Conservation (phyloP, 2,797 vertebrate species). For the Labroides dimidiatus region DNA sequence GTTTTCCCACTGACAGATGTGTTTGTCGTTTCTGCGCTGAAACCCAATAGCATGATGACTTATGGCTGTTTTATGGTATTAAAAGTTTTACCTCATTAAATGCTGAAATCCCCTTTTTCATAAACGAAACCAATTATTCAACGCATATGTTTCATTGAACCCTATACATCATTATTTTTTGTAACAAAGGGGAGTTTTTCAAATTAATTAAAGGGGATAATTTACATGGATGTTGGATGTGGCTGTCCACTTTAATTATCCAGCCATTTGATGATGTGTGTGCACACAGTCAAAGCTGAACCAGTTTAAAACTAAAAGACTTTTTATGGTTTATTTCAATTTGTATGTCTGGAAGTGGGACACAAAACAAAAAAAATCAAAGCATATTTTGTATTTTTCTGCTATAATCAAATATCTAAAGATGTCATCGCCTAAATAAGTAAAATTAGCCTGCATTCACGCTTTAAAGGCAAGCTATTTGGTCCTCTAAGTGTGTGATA, state of each 20-base stretch:
- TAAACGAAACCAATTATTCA: constrained; percentile 79
- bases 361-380: constrained; percentile 30
- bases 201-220: constrained; percentile 78
- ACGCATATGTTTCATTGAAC: constrained; percentile 77
- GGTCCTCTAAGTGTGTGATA: constrained; percentile 30
- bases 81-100: constrained; percentile 80
- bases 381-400: neutral
- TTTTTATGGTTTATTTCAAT: constrained; percentile 35
- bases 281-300: constrained; percentile 61
- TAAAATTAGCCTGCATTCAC: constrained; percentile 34
- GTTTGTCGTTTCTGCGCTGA: constrained; percentile 66
- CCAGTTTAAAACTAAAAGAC: constrained; percentile 30
- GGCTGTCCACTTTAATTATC: constrained; percentile 76
- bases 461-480: constrained; percentile 28
- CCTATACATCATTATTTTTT: constrained; percentile 70
- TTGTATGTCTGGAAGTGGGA: constrained; percentile 24
- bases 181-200: constrained; percentile 69
- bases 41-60: constrained; percentile 63
- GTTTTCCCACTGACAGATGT: constrained; percentile 82
- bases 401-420: constrained; percentile 12
- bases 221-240: constrained; percentile 67
- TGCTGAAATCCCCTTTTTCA: constrained; percentile 63
- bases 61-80: constrained; percentile 72
- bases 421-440: constrained; percentile 12
- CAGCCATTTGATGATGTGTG: constrained; percentile 61